phyloP scores from a whole-genome alignment of 2,113 vertebrate species.

The Toxotes jaculatrix region DNA sequence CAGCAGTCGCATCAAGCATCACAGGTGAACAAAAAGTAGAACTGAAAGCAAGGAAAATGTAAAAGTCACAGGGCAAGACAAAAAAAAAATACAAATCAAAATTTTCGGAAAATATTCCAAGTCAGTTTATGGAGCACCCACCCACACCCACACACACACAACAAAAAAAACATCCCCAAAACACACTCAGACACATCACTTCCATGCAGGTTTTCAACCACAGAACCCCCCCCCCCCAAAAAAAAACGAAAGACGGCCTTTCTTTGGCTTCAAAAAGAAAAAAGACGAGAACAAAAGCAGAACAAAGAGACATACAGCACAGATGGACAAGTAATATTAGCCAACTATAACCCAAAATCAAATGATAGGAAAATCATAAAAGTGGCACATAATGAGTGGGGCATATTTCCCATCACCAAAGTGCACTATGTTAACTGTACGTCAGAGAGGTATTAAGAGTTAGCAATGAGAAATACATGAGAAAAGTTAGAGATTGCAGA shows the following conservation, averaged over 20 bases:
- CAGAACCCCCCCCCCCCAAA: background rate
- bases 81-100: background rate
- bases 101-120: background rate
- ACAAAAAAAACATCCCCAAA: constrained; percentile 18
- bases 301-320: constrained; percentile 33
- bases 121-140: constrained; percentile 9
- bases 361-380: constrained; percentile 51
- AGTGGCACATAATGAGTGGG: constrained; percentile 17
- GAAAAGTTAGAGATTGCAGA: constrained; percentile 77
- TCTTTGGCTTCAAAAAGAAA: background rate
- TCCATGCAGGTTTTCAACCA: constrained; percentile 59
- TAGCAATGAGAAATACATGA: constrained; percentile 66
- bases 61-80: background rate
- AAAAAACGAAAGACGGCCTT: background rate
- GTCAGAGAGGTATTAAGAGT: constrained; percentile 63
- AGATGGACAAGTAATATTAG: constrained; percentile 42
- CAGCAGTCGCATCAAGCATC: constrained; percentile 76
- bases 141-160: background rate
- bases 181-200: constrained; percentile 44
- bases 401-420: constrained; percentile 68
- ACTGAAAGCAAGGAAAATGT: constrained; percentile 19
- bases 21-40: constrained; percentile 57
- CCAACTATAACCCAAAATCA: constrained; percentile 37
- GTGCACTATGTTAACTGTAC: constrained; percentile 79
- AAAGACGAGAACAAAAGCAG: constrained; percentile 23